These are phyloP conservation scores for Dolichopus griseipennis DNA, from an alignment of 2,888 invertebrate species.

Conservation along the genomic window DNA sequence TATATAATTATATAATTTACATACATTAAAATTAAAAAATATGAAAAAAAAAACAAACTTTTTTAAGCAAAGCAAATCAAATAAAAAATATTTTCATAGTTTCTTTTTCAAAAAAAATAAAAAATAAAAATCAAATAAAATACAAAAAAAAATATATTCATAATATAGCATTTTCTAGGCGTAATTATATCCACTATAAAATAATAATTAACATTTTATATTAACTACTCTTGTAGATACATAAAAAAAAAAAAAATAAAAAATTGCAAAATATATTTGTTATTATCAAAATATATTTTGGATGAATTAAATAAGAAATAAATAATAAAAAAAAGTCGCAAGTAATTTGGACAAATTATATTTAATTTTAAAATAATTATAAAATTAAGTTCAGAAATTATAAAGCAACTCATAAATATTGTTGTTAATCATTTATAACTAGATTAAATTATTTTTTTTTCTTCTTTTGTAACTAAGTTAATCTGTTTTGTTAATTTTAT, in stretches of 20 bases:
- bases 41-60: neutral
- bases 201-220: neutral
- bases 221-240: conserved; percentile 4
- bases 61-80: conserved; percentile 6
- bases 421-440: neutral
- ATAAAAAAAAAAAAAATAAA: neutral
- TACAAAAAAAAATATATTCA: conserved; percentile 1
- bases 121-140: neutral
- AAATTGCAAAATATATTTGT: neutral
- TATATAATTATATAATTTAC: neutral
- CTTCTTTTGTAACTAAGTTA: neutral
- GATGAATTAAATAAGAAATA: neutral
- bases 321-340: neutral
- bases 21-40: neutral
- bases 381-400: neutral
- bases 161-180: neutral
- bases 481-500: conserved; percentile 3
- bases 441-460: neutral
- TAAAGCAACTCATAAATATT: neutral
- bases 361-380: neutral
- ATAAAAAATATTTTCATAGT: conserved; percentile 6
- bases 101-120: neutral
- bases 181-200: neutral
- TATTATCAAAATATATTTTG: neutral
- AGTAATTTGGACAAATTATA: too few relatives aligned